These are phyloP conservation scores for Cataglyphis cursor DNA, from an alignment of 2,888 invertebrate species.

Conservation along the genomic window DNA sequence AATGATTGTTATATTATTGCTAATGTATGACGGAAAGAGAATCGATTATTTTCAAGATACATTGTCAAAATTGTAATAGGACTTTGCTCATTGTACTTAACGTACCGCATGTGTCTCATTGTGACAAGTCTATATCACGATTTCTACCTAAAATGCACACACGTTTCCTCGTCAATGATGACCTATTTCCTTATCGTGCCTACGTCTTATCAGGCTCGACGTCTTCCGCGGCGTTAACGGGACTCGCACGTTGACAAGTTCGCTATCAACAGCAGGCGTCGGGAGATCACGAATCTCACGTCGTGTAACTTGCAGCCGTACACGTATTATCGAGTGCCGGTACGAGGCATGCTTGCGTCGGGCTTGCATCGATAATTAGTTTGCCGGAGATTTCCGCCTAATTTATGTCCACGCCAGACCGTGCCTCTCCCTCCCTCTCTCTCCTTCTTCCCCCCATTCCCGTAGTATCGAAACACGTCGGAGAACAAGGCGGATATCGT, in stretches of 20 bases:
- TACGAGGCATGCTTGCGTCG: slow-evolving; percentile 68
- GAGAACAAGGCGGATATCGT: slow-evolving; percentile 59
- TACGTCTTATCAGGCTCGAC: slow-evolving; percentile 62
- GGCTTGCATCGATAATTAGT: slow-evolving; percentile 77
- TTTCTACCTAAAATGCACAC: slow-evolving; percentile 35
- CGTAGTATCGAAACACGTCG: slow-evolving; percentile 52
- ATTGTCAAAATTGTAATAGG: neutral
- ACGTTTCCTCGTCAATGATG: slow-evolving; percentile 45
- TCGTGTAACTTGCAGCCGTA: slow-evolving; percentile 43
- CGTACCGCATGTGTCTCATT: neutral
- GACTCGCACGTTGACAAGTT: slow-evolving; percentile 64
- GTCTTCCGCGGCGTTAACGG: slow-evolving; percentile 63
- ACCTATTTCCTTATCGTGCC: slow-evolving; percentile 66
- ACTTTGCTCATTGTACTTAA: neutral
- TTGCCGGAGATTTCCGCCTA: slow-evolving; percentile 71
- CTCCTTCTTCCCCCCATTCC: slow-evolving; percentile 32
- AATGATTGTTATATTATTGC: neutral
- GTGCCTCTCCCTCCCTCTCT: slow-evolving; percentile 44
- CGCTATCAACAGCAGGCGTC: slow-evolving; percentile 59
- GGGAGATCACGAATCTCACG: slow-evolving; percentile 57
- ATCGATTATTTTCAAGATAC: neutral
- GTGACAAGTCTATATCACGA: slow-evolving; percentile 42
- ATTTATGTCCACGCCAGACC: slow-evolving; percentile 72
- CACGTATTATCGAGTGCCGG: slow-evolving; percentile 62
- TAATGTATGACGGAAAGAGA: neutral